Percentiles rank a stretch among this genome's conserved stretches.
Conservation (phyloP, 2,888 invertebrate species). For the Copidosoma aretas region DNA sequence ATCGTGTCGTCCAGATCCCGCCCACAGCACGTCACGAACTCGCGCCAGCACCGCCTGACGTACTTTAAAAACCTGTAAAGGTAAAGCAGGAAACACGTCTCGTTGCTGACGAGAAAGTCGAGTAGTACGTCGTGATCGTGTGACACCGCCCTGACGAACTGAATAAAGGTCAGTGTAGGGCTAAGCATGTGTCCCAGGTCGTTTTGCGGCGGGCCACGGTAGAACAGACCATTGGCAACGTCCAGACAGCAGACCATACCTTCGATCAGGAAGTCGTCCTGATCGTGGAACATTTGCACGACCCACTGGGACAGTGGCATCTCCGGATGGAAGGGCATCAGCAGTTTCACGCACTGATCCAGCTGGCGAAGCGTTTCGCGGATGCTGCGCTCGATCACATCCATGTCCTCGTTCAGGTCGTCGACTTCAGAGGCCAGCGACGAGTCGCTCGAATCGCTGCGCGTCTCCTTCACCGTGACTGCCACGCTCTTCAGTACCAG, state of each 20-base stretch:
- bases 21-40: constrained; percentile 80
- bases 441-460: constrained; percentile 85
- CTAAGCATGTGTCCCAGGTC: constrained; percentile 83
- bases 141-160: constrained; percentile 83
- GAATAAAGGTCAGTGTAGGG: constrained; percentile 85
- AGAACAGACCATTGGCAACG: constrained; percentile 84
- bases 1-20: constrained; percentile 80
- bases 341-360: constrained; percentile 81
- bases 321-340: constrained; percentile 85
- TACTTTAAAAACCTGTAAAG: constrained; percentile 84
- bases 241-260: constrained; percentile 91
- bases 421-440: constrained; percentile 85
- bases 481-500: constrained; percentile 87
- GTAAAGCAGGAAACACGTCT: constrained; percentile 88
- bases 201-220: constrained; percentile 80
- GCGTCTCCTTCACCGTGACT: constrained; percentile 87
- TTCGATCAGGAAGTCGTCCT: constrained; percentile 89
- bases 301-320: constrained; percentile 87
- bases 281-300: constrained; percentile 86
- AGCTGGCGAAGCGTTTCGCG: constrained; percentile 82
- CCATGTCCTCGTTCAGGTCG: constrained; percentile 88
- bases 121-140: constrained; percentile 81
- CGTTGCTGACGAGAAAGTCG: constrained; percentile 87
- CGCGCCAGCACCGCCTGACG: constrained; percentile 82
- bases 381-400: constrained; percentile 84